These are phyloP conservation scores for Engraulis encrasicolus DNA, from an alignment of 2,113 vertebrate species.

Conservation along the genomic window DNA sequence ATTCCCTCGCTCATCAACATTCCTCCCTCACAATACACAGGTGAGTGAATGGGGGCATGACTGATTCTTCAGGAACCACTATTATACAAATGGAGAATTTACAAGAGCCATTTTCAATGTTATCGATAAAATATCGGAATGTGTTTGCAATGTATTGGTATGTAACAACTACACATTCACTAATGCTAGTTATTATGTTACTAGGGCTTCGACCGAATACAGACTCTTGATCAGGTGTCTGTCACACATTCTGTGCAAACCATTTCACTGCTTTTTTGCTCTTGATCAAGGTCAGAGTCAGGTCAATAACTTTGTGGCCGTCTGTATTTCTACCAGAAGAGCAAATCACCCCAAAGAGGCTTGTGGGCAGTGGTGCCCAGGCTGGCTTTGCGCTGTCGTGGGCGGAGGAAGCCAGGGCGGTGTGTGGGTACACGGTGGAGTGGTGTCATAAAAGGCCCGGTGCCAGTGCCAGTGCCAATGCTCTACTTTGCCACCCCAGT, in stretches of 20 bases:
- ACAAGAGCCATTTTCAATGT: neutral
- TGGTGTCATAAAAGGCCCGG: conserved; percentile 57
- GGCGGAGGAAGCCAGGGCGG: conserved; percentile 33
- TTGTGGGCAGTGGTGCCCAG: conserved; percentile 29
- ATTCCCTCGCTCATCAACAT: conserved; percentile 50
- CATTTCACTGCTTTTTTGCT: no score
- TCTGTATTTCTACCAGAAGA: neutral
- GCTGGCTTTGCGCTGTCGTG: conserved; percentile 60
- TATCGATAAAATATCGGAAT: no score
- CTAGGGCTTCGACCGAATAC: no score
- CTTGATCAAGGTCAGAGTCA: no score
- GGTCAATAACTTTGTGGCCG: neutral
- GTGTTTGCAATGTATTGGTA: no score
- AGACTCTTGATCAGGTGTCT: no score
- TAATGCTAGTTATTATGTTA: no score
- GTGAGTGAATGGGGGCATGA: conserved; percentile 8
- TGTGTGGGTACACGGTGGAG: conserved; percentile 67
- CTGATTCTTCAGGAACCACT: neutral
- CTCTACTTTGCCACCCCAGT: conserved; percentile 25
- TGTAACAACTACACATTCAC: no score
- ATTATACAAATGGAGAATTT: neutral
- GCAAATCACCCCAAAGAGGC: conserved; percentile 26
- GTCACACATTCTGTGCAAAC: no score
- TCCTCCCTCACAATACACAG: conserved; percentile 35
- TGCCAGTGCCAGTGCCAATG: no score